phyloP scores from a whole-genome alignment of 2,888 invertebrate genomes.

The Alloscopus bannaensis region DNA sequence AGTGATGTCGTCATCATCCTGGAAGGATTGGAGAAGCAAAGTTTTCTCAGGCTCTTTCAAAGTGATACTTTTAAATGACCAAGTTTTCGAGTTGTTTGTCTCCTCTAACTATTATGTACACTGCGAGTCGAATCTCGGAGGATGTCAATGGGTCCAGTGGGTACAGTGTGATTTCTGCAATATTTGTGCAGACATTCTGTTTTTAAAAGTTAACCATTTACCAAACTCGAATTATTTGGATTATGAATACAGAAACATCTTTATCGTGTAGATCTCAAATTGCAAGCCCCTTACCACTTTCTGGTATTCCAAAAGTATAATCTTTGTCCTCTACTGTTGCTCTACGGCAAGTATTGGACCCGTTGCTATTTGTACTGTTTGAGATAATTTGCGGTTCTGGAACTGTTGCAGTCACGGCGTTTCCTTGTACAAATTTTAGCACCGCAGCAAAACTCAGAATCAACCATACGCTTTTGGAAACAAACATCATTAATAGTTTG shows the following conservation, averaged over 20 bases:
- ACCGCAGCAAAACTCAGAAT: too few relatives aligned
- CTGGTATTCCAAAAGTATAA: not conserved
- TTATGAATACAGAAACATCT: not conserved
- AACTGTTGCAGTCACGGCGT: too few relatives aligned
- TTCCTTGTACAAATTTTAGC: too few relatives aligned
- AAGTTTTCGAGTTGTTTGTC: not conserved
- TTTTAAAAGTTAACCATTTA: not conserved
- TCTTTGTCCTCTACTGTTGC: too few relatives aligned
- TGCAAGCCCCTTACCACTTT: conserved; percentile 1
- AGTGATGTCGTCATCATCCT: conserved; percentile 10
- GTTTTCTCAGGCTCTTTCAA: conserved; percentile 24
- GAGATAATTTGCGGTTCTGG: too few relatives aligned
- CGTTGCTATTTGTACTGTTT: too few relatives aligned
- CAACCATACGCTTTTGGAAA: too few relatives aligned
- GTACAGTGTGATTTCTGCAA: conserved; percentile 32
- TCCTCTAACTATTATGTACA: conserved; percentile 12
- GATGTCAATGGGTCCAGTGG: conserved; percentile 49
- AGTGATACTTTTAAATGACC: conserved; percentile 17
- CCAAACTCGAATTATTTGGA: not conserved
- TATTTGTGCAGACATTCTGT: too few relatives aligned
- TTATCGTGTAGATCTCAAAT: not conserved
- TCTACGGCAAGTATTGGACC: too few relatives aligned
- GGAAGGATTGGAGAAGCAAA: conserved; percentile 1
- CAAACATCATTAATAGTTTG: too few relatives aligned
- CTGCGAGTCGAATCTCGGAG: conserved; percentile 27